These are phyloP conservation scores for Brachystomella parvula DNA, from an alignment of 1,140 invertebrate genomes.

Conservation along the genomic window DNA sequence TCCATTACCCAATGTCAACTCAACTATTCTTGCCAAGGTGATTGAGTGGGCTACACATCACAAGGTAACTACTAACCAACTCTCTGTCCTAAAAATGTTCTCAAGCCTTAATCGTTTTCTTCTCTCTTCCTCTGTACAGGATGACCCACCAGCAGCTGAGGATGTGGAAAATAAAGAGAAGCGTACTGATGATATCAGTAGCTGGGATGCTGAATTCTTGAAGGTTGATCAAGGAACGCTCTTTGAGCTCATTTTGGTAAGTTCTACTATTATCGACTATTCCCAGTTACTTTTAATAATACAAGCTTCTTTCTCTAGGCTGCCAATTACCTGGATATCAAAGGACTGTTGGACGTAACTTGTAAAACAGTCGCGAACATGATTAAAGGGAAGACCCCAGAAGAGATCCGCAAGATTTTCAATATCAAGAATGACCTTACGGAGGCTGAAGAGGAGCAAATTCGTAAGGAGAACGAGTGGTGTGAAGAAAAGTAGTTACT, in stretches of 20 bases:
- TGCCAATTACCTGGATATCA: slow-evolving; percentile 97
- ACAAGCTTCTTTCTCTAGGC: slow-evolving; percentile 49
- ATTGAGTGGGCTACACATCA: slow-evolving; percentile 50
- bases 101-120: background rate
- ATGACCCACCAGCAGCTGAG: slow-evolving; percentile 67
- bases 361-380: slow-evolving; percentile 99
- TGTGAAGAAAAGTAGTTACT: slow-evolving; percentile 85
- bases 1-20: slow-evolving; percentile 59
- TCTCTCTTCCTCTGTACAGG: slow-evolving; percentile 46
- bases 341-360: slow-evolving; percentile 90
- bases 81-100: background rate
- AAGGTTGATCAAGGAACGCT: slow-evolving; percentile 95
- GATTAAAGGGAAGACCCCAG: slow-evolving; percentile 95
- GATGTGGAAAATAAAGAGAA: slow-evolving; percentile 96
- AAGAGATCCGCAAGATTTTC: slow-evolving; percentile 97
- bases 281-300: background rate
- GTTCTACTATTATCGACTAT: slow-evolving; percentile 42
- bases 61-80: slow-evolving; percentile 33
- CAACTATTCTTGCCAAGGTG: slow-evolving; percentile 57
- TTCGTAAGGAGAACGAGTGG: slow-evolving; percentile 96
- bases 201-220: slow-evolving; percentile 97
- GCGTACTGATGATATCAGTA: slow-evolving; percentile 93
- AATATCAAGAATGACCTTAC: slow-evolving; percentile 96
- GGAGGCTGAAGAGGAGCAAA: slow-evolving; percentile 88
- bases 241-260: slow-evolving; percentile 71